These are phyloP conservation scores for Calliphora vomitoria DNA, from an alignment of 2,888 invertebrate species.

Conservation along the genomic window DNA sequence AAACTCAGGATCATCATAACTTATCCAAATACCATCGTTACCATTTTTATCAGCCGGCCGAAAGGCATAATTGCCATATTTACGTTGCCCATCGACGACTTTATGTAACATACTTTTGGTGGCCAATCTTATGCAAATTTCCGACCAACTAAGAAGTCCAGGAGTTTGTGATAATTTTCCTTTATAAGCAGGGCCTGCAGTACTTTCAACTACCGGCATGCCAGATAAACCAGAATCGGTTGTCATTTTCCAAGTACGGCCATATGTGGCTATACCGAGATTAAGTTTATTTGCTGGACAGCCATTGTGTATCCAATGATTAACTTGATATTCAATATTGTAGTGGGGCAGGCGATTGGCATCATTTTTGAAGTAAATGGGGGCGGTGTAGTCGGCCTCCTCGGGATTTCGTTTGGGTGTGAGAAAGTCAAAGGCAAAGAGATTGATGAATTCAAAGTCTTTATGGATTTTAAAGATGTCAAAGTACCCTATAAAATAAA, in stretches of 20 bases:
- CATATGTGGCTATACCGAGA: constrained; percentile 90
- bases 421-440: constrained; percentile 92
- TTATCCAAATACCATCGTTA: constrained; percentile 91
- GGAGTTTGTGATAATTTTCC: constrained; percentile 89
- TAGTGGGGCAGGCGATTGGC: constrained; percentile 86
- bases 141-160: constrained; percentile 91
- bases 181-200: constrained; percentile 89
- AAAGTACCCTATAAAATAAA: constrained; percentile 88
- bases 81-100: constrained; percentile 90
- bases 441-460: constrained; percentile 91
- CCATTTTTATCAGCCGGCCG: constrained; percentile 88
- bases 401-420: constrained; percentile 91
- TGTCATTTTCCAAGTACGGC: constrained; percentile 91
- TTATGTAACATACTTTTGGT: constrained; percentile 88
- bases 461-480: constrained; percentile 90
- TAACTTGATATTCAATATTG: constrained; percentile 89
- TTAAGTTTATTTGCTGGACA: constrained; percentile 89
- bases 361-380: constrained; percentile 89
- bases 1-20: constrained; percentile 92
- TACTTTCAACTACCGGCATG: constrained; percentile 88
- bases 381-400: constrained; percentile 91
- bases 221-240: constrained; percentile 90
- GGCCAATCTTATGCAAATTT: constrained; percentile 90
- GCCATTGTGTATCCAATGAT: constrained; percentile 86
- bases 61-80: constrained; percentile 91